Evolutionary conservation across 30 jellyfish, hydroid and myxozoan genomes (phyloP).

Genomic region (Hydractinia echinata): DNA sequence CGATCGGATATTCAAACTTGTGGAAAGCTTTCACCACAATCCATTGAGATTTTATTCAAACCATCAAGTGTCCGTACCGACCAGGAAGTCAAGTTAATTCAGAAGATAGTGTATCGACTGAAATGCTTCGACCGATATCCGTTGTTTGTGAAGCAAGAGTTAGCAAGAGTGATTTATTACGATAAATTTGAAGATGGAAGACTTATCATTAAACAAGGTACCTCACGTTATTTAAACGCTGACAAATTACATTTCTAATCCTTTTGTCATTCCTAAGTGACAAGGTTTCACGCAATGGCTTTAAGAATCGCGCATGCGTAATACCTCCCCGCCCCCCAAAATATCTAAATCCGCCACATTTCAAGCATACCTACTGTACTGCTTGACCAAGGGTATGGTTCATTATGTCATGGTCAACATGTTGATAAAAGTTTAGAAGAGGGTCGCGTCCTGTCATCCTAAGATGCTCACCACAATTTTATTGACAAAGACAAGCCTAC

Average conservation of each 20-base stretch:
- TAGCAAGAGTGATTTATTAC: constrained; percentile 62
- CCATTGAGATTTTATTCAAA: constrained; percentile 37
- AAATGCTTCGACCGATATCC: constrained; percentile 65
- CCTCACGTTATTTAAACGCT: background rate
- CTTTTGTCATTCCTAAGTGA: no score
- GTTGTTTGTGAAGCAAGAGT: constrained; percentile 52
- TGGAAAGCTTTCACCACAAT: constrained; percentile 43
- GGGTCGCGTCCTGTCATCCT: no score
- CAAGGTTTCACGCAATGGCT: no score
- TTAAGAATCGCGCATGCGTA: no score
- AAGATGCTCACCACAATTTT: no score
- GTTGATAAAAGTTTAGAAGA: no score
- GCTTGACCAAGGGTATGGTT: no score
- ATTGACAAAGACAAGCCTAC: background rate
- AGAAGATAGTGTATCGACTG: constrained; percentile 44
- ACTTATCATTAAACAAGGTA: constrained; percentile 58
- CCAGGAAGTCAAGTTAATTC: constrained; percentile 44
- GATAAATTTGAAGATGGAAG: constrained; percentile 75
- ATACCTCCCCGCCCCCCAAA: no score
- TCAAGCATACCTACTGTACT: no score
- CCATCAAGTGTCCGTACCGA: constrained; percentile 45
- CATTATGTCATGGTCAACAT: no score
- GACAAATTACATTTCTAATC: no score
- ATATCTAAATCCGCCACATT: no score
- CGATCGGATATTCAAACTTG: constrained; percentile 67